Percentiles rank a stretch among this genome's conserved stretches.
These are phyloP conservation scores for Drosophila pseudoobscura DNA, from an alignment of 1,140 invertebrate species.

Conservation along the genomic window DNA sequence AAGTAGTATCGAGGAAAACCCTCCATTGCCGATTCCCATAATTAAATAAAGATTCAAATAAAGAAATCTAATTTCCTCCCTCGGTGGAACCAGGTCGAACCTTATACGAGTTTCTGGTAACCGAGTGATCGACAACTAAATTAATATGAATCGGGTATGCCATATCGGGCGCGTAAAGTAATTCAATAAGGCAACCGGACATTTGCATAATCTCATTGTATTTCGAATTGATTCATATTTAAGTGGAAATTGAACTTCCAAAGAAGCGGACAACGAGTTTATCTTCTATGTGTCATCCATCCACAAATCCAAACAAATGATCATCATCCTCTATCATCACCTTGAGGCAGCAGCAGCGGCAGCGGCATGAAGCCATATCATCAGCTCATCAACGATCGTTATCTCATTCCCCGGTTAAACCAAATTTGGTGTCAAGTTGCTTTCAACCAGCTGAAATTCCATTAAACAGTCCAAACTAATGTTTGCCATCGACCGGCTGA, in stretches of 20 bases:
- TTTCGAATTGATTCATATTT: constrained; percentile 57
- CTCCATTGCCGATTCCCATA: neutral
- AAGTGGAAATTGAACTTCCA: constrained; percentile 49
- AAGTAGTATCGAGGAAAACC: no score
- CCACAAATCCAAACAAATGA: constrained; percentile 14
- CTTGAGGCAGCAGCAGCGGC: constrained; percentile 1
- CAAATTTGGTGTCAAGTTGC: constrained; percentile 50
- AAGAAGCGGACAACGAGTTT: constrained; percentile 63
- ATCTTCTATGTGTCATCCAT: constrained; percentile 51
- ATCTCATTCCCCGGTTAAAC: constrained; percentile 38
- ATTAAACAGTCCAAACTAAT: constrained; percentile 31
- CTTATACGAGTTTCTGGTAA: constrained; percentile 2
- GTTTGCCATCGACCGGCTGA: constrained; percentile 17
- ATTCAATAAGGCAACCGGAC: constrained; percentile 34
- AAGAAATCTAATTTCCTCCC: constrained; percentile 33
- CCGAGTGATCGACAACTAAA: constrained; percentile 19
- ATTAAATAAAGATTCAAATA: constrained; percentile 6
- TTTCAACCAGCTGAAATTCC: constrained; percentile 21
- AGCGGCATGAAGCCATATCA: constrained; percentile 13
- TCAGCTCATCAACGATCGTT: constrained; percentile 49
- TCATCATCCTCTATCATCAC: constrained; percentile 11
- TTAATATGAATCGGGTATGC: constrained; percentile 26
- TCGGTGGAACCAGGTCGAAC: constrained; percentile 9
- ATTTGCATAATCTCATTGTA: constrained; percentile 68
- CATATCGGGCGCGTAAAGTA: constrained; percentile 21